Evolutionary conservation across 1,140 invertebrate genomes (phyloP).

Genomic region (Trichoplusia ni): DNA sequence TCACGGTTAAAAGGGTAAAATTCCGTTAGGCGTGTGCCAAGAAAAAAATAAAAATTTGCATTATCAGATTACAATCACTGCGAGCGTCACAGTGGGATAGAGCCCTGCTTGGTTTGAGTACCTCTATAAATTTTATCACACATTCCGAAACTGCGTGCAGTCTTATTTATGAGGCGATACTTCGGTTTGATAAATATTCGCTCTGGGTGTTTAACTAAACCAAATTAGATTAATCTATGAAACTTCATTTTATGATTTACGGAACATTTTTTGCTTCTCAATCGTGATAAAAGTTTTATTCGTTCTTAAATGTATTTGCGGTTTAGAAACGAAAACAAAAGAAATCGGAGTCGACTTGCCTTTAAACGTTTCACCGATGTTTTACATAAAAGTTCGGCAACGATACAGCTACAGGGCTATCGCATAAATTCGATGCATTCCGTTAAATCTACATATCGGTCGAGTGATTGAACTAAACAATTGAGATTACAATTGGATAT

Average conservation of each 20-base stretch:
- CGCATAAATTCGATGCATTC: conserved; percentile 29
- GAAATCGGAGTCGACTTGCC: too few relatives aligned
- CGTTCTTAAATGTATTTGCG: too few relatives aligned
- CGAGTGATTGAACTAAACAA: conserved; percentile 50
- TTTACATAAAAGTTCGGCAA: conserved; percentile 25
- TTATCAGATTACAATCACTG: conserved; percentile 49
- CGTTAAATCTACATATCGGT: conserved; percentile 43
- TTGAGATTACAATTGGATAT: conserved; percentile 60
- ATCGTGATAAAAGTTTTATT: too few relatives aligned
- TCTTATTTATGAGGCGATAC: conserved; percentile 67
- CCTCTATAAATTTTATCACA: conserved; percentile 67
- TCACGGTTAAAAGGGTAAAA: not conserved
- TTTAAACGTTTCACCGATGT: conserved; percentile 4
- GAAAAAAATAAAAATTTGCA: conserved; percentile 54
- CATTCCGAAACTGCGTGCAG: conserved; percentile 60
- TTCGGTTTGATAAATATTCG: conserved; percentile 53
- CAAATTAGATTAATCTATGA: conserved; percentile 58
- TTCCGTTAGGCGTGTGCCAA: not conserved
- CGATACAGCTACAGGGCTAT: conserved; percentile 24
- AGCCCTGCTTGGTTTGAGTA: conserved; percentile 63
- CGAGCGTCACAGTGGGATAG: conserved; percentile 58
- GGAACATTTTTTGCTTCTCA: conserved; percentile 2
- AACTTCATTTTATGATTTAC: conserved; percentile 10
- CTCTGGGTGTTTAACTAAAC: conserved; percentile 47
- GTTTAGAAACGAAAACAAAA: too few relatives aligned